These are phyloP conservation scores for Zoroaster sp. DNA, from an alignment of 53 echinoderm and acorn worm species.

Conservation along the genomic window DNA sequence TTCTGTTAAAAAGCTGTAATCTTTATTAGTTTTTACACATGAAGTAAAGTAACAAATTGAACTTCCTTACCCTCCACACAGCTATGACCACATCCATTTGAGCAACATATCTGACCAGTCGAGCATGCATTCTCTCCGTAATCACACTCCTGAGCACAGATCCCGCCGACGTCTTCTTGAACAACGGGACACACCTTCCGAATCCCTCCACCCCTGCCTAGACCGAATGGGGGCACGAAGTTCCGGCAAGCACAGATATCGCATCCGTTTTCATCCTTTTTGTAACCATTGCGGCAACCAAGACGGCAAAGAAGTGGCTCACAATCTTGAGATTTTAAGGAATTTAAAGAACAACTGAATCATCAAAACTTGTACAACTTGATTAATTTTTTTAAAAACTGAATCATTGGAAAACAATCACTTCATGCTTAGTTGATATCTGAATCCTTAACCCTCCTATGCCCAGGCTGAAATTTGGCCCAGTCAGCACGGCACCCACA, in stretches of 20 bases:
- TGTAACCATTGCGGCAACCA: slow-evolving; percentile 61
- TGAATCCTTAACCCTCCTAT: no score
- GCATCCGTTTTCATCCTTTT: slow-evolving; percentile 57
- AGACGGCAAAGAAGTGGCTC: slow-evolving; percentile 24
- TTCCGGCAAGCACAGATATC: slow-evolving; percentile 63
- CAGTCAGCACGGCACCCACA: no score
- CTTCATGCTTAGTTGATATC: no score
- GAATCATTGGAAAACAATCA: no score
- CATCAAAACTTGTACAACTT: neutral
- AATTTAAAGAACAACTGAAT: neutral
- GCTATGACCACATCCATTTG: slow-evolving; percentile 72
- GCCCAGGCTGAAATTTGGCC: no score
- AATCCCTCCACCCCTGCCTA: neutral
- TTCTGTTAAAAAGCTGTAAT: no score
- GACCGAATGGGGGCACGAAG: neutral
- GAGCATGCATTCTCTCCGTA: slow-evolving; percentile 37
- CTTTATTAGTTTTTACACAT: no score
- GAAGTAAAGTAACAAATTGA: neutral
- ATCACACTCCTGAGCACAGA: slow-evolving; percentile 57
- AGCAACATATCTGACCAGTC: slow-evolving; percentile 59
- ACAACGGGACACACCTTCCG: slow-evolving; percentile 57
- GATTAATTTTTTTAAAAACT: no score
- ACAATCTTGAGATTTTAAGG: no score
- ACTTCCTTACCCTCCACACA: slow-evolving; percentile 22
- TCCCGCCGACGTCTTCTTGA: slow-evolving; percentile 29